These are phyloP conservation scores for Aphyosemion australe DNA, from an alignment of 2,113 vertebrate genomes.

Conservation along the genomic window DNA sequence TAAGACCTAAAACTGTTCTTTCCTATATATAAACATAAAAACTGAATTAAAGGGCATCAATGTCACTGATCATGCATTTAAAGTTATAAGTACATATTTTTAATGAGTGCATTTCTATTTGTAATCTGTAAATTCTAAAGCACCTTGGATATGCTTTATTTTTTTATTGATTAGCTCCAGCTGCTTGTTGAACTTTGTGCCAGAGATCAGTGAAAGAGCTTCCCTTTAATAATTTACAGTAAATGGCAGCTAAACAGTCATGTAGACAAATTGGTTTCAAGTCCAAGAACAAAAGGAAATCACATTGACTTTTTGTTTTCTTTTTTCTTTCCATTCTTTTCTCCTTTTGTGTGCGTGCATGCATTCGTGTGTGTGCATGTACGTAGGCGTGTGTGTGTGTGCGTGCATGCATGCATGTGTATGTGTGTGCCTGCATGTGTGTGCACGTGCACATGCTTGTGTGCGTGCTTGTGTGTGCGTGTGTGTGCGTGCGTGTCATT, in stretches of 20 bases:
- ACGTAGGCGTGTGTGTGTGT: too few species aligned
- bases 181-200: conserved; percentile 49
- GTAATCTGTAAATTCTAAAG: conserved; percentile 5
- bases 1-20: conserved; percentile 10
- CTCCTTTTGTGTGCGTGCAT: neutral
- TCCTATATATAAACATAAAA: conserved; percentile 21
- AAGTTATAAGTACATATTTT: neutral
- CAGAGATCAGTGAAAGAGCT: conserved; percentile 55
- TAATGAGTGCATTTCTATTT: neutral
- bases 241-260: conserved; percentile 54
- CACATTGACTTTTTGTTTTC: conserved; percentile 62
- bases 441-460: conserved; percentile 5
- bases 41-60: conserved; percentile 16
- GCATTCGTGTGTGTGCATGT: conserved; percentile 10
- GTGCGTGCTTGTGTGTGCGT: too few species aligned
- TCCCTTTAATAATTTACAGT: conserved; percentile 63
- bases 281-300: conserved; percentile 47
- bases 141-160: conserved; percentile 11
- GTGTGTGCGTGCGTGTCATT: conserved; percentile 13
- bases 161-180: conserved; percentile 35
- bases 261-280: conserved; percentile 69
- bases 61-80: conserved; percentile 26
- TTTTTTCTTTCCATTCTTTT: conserved; percentile 17
- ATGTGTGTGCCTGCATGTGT: neutral
- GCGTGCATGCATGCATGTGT: neutral